Conservation (phyloP, 2,888 invertebrate genomes). For the Volucella bombylans region DNA sequence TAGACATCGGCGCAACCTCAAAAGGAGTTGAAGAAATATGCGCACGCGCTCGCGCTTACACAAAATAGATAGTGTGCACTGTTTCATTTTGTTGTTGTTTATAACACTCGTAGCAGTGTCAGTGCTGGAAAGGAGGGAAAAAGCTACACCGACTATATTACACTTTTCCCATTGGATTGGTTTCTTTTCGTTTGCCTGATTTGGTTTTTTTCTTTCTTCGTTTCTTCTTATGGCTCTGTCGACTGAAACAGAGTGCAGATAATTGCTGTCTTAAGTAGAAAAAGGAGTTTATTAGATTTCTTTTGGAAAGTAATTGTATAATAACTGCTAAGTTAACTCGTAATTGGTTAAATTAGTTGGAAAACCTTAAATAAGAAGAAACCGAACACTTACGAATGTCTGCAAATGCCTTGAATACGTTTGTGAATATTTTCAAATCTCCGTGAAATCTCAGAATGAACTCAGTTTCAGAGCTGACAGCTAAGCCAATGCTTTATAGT, state of each 20-base stretch:
- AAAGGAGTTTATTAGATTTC: constrained; percentile 52
- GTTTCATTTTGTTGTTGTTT: constrained; percentile 18
- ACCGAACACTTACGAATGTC: too few species aligned
- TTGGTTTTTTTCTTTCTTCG: constrained; percentile 4
- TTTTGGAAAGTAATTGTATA: constrained; percentile 30
- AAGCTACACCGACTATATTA: constrained; percentile 38
- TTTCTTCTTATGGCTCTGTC: constrained; percentile 37
- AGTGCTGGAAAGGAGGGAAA: constrained; percentile 39
- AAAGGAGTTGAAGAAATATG: constrained; percentile 51
- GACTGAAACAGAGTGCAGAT: constrained; percentile 64
- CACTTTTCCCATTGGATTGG: constrained; percentile 55
- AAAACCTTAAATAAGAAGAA: not conserved
- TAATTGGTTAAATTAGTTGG: not conserved
- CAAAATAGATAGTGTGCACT: not conserved
- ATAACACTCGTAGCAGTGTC: not conserved
- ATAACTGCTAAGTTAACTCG: constrained; percentile 11
- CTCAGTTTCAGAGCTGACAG: too few species aligned
- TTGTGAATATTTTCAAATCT: too few species aligned
- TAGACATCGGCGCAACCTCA: constrained; percentile 72
- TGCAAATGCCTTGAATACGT: too few species aligned
- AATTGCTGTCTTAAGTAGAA: constrained; percentile 58
- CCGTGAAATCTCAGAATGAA: too few species aligned
- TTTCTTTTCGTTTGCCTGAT: constrained; percentile 10
- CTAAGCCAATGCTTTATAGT: too few species aligned
- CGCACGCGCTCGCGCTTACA: not conserved